Base-by-base conservation (phyloP, 2,888 invertebrate species). In the Pterostichus madidus region DNA sequence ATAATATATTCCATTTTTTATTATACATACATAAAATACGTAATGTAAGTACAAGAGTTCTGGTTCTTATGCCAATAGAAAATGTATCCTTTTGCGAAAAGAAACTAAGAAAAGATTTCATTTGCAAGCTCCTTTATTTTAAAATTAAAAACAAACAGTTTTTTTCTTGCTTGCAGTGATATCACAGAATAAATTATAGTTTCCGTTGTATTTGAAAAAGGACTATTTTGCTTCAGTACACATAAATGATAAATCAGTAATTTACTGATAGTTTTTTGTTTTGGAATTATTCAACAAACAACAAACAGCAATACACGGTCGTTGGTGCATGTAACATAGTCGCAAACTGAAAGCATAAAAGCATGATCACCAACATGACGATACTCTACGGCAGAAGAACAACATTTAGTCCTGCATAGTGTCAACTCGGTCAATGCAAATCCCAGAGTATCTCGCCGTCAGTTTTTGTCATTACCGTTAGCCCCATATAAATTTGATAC, bases 401-500 rank as follows among this genome's bases (percentile, higher is more conserved):
- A 52, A 52, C 52, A 56, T 56, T 31, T 32, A 64, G 32, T 10
- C 11, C 35, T 11, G 7, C 13, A 8, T 17, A 5, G 44, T 15
- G 44, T 13, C 39, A 71, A 15, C 39, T 71, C 59, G 39, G 59
- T 59, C 77, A 77, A 77, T 77, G 77, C 56, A 77, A 17, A 77
- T 35, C 77, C 39, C 11, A 52, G 53, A 52, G 49, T 52, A 76
- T 52, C 53, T 49, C 24, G 32, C 17, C 76, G 77, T 59, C 77
- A 71, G 77, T 59, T 59, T 77, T 77, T 59, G 59, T 77, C 77
- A 56, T 77, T 77, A 53, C 44, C 77, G 77, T 77, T 56, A 59
- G 44, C 35, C 80, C 80, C 35, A 71, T 80, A 80, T 68, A 80
- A 68, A 80, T 77, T 77, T 77, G 56, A 56, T 77, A 77, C 77